Conservation (phyloP, 2,113 vertebrate genomes). For the Ciconia maguari region DNA sequence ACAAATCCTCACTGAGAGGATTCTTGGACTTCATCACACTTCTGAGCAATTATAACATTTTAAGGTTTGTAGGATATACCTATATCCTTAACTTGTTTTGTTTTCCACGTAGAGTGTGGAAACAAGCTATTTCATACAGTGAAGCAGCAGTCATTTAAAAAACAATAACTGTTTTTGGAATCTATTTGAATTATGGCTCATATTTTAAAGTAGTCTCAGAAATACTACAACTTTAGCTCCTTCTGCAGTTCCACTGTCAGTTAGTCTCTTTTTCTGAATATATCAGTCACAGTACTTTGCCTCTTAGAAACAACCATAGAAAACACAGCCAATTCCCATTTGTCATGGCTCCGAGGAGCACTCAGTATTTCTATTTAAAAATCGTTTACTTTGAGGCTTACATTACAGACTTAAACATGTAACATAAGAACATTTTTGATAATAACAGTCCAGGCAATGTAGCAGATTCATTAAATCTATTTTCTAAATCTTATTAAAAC, state of each 20-base stretch:
- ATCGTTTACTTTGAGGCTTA: background rate
- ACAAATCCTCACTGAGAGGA: background rate
- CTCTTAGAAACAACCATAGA: background rate
- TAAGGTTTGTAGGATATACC: background rate
- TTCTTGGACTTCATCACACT: background rate
- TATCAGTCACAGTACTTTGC: background rate
- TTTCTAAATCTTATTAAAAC: background rate
- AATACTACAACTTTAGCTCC: background rate
- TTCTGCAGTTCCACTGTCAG: background rate
- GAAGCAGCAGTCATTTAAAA: background rate
- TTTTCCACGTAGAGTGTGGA: background rate
- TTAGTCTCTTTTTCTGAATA: background rate
- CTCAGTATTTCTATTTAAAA: background rate
- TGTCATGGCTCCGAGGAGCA: background rate
- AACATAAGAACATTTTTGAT: background rate
- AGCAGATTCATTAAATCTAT: background rate
- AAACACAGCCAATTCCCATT: background rate
- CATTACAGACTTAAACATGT: background rate
- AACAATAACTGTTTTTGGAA: background rate
- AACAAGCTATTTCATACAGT: background rate
- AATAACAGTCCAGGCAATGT: background rate
- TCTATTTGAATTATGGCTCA: background rate
- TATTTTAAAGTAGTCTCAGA: background rate
- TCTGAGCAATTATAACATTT: background rate
- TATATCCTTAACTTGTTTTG: background rate